Evolutionary conservation across 1,140 invertebrate species (phyloP).

Genomic region (Apis mellifera): DNA sequence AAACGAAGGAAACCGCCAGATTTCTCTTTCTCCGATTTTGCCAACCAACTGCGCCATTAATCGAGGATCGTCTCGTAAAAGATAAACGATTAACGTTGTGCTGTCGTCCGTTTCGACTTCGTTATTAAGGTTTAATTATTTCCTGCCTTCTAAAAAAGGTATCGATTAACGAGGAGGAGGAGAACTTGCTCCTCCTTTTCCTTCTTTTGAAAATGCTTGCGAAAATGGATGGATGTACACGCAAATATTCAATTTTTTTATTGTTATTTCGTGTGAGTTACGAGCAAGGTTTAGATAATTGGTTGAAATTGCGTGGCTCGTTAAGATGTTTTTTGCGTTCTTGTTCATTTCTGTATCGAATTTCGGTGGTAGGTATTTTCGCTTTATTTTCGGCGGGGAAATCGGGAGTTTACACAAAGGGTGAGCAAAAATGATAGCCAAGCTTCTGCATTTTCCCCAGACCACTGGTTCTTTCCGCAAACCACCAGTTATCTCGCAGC

Average conservation of each 20-base stretch:
- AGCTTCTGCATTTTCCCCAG: not conserved
- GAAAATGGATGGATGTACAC: too few relatives aligned
- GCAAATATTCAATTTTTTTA: too few relatives aligned
- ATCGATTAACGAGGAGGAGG: conserved; percentile 2
- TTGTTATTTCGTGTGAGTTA: too few relatives aligned
- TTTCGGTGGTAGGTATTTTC: not conserved
- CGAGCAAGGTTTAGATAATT: too few relatives aligned
- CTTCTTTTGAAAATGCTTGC: not conserved
- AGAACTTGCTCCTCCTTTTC: not conserved
- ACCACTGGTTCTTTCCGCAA: not conserved
- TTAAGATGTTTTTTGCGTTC: too few relatives aligned
- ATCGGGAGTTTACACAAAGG: not conserved
- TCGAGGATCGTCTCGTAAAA: conserved; percentile 20
- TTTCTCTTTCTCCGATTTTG: conserved; percentile 60
- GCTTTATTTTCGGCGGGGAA: not conserved
- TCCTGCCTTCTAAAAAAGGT: conserved; percentile 4
- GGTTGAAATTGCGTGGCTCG: too few relatives aligned
- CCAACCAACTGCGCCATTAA: conserved; percentile 48
- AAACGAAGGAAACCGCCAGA: conserved; percentile 47
- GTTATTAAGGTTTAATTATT: conserved; percentile 34
- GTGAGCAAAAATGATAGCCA: not conserved
- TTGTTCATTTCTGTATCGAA: too few relatives aligned
- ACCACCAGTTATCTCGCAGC: conserved; percentile 21
- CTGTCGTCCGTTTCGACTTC: not conserved
- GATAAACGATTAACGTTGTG: conserved; percentile 46